Evolutionary conservation across 2,888 invertebrate genomes (phyloP).

Genomic region (Galerucella nymphaeae): DNA sequence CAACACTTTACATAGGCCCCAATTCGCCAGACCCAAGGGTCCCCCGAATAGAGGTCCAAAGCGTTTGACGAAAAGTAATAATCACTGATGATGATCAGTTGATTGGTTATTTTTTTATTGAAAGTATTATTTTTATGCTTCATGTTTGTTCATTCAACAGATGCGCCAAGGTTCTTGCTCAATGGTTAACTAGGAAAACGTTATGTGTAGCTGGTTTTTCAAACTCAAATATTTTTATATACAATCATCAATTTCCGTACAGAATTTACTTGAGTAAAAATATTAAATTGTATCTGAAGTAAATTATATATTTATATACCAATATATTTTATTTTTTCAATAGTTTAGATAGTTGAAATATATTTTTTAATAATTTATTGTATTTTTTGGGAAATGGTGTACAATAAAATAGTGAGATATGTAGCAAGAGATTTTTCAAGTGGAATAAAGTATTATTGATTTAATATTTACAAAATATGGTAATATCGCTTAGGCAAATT

Average conservation of each 20-base stretch:
- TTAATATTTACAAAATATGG: no score
- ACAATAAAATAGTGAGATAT: no score
- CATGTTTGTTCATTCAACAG: neutral
- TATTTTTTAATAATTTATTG: no score
- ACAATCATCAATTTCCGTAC: neutral
- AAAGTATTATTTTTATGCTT: conserved; percentile 26
- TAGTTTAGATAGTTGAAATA: no score
- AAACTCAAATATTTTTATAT: neutral
- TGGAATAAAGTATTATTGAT: no score
- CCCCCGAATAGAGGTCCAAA: conserved; percentile 94
- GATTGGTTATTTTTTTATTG: neutral
- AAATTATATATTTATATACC: neutral
- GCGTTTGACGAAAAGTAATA: conserved; percentile 79
- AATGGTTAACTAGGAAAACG: conserved; percentile 12
- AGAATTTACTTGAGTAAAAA: neutral
- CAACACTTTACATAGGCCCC: conserved; percentile 85
- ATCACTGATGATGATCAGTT: conserved; percentile 50
- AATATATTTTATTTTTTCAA: neutral
- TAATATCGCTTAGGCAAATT: no score
- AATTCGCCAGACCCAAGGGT: conserved; percentile 97
- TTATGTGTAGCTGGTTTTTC: neutral
- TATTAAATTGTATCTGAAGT: neutral
- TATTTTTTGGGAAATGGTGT: no score
- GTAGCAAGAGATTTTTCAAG: no score
- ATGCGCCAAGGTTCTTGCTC: conserved; percentile 21